These are phyloP conservation scores for Catamblyrhynchus diadema DNA, from an alignment of 2,797 vertebrate species.

Conservation along the genomic window DNA sequence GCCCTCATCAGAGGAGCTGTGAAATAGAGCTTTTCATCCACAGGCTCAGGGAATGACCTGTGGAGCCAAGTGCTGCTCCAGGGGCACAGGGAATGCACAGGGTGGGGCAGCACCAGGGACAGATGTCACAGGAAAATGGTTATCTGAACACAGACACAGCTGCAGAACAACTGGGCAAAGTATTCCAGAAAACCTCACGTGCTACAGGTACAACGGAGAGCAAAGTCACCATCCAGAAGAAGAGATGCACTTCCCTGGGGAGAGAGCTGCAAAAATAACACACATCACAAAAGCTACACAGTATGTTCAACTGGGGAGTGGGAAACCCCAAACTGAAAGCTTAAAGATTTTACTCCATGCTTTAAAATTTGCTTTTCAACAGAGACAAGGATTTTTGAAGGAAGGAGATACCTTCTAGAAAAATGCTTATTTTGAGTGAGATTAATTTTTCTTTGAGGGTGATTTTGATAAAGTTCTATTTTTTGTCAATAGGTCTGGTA, in stretches of 20 bases:
- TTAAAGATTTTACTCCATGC: not conserved
- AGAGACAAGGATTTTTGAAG: not conserved
- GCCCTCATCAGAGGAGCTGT: not conserved
- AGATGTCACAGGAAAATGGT: not conserved
- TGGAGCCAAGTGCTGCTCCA: not conserved
- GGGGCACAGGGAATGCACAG: not conserved
- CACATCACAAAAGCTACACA: not conserved
- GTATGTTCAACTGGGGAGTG: not conserved
- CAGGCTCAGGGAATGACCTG: not conserved
- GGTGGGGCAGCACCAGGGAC: not conserved
- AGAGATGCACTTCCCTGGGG: not conserved
- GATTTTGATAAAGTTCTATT: not conserved
- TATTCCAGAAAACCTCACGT: fast-evolving
- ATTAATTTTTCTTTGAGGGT: not conserved
- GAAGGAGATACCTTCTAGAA: not conserved
- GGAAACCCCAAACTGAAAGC: not conserved
- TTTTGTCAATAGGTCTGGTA: not conserved
- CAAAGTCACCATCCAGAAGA: not conserved
- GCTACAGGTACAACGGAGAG: fast-evolving
- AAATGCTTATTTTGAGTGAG: not conserved
- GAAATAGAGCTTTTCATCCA: not conserved
- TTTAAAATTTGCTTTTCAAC: not conserved
- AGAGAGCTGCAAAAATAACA: not conserved
- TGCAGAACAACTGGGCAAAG: not conserved
- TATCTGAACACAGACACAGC: not conserved